Conservation (phyloP, 2,113 vertebrate genomes). For the Galbula dea region DNA sequence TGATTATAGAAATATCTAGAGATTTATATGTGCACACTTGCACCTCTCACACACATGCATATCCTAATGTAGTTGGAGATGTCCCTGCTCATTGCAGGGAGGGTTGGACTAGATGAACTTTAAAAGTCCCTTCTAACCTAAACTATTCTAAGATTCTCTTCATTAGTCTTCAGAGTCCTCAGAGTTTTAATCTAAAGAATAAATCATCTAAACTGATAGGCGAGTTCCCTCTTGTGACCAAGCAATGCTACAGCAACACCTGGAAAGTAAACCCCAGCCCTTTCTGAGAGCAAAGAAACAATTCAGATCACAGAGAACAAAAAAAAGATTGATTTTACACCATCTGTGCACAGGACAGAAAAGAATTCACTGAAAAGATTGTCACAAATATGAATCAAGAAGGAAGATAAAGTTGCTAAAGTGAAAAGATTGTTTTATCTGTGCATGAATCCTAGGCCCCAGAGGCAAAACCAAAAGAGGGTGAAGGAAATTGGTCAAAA, state of each 20-base stretch:
- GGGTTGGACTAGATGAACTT: too few relatives aligned
- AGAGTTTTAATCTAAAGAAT: background rate
- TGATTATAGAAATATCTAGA: background rate
- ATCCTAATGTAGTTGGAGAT: too few relatives aligned
- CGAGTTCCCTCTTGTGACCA: slow-evolving; percentile 49
- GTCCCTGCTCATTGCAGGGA: too few relatives aligned
- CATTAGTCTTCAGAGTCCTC: background rate
- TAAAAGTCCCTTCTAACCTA: too few relatives aligned
- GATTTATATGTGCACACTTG: background rate
- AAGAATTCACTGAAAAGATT: background rate
- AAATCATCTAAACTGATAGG: background rate
- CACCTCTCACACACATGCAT: background rate
- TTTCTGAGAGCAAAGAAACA: background rate
- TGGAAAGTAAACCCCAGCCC: background rate
- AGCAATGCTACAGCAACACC: background rate
- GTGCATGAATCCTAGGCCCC: background rate
- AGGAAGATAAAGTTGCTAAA: background rate
- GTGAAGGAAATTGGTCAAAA: background rate
- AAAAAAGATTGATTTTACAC: too few relatives aligned
- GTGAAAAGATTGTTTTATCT: background rate
- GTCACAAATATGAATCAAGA: background rate
- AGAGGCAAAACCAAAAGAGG: background rate
- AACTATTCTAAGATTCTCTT: background rate
- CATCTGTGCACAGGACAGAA: background rate
- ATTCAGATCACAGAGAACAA: background rate